Base-by-base conservation (phyloP, 2,113 vertebrate genomes). In the Anoplopoma fimbria region DNA sequence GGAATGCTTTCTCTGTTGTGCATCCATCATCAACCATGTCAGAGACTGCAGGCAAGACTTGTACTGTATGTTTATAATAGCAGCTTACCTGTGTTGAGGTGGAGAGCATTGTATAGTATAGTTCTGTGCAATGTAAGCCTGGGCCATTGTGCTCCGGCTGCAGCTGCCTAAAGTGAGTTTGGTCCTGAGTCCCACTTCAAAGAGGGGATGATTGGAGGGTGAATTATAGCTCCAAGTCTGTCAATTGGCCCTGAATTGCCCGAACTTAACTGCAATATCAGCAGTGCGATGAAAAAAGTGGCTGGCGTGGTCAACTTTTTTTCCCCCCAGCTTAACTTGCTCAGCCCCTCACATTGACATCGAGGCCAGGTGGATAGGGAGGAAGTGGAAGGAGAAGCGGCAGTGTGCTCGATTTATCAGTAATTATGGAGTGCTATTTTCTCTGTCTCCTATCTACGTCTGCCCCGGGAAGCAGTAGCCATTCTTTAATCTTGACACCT, bases 401-500 rank as follows among this genome's bases (percentile, higher is more conserved):
- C 84, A 86, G 88, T 92, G 89, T 84, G 92, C 92, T 92, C 90
- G 83, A 93, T 95, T 95, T 94, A 94, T 91, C 95, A 93, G 92
- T 95, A 95, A 95, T 95, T 95, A 95, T 89, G 90, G 79, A 79
- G 81, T 74, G 85, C 91, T 94, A 91, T 93, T 95, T 93, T 92
- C 93, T 92, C 90, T 83, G 83, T 92, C 90, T 93, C 82, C 87
- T 89, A 81, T 91, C 89, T 88, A 83, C 86, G 88, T 88, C 91
- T 90, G 83, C 79, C 90, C 87, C 83, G 72, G 84, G 87, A 92
- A 89, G 81, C 81, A 90, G 87, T 87, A 92, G 91, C 88, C 88
- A 91, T 94, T 95, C 93, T 94, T 94, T 95, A 94, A 94, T 95
- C 93, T 91, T 94, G 94, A 95, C 94, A 95, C 94, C 89, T 75